Evolutionary conservation across 1,140 invertebrate species (phyloP).

Genomic region (Atta cephalotes): DNA sequence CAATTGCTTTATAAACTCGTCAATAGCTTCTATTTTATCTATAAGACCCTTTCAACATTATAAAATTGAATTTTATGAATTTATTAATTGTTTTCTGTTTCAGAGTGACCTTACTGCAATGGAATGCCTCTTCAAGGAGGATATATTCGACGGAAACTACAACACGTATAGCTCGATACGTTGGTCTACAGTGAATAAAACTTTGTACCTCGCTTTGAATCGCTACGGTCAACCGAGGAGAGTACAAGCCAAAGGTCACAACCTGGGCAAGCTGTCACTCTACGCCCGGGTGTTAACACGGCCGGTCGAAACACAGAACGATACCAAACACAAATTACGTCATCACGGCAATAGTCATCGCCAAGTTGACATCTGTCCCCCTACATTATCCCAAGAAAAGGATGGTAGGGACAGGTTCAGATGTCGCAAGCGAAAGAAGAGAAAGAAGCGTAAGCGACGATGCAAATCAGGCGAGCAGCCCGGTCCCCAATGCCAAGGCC

Average conservation of each 20-base stretch:
- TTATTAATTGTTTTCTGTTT: constrained; percentile 86
- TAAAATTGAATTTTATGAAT: not conserved
- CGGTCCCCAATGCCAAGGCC: constrained; percentile 76
- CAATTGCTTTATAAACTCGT: not conserved
- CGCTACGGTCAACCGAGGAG: constrained; percentile 90
- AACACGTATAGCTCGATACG: constrained; percentile 93
- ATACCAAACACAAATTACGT: constrained; percentile 79
- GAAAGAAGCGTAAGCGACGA: constrained; percentile 79
- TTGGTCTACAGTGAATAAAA: constrained; percentile 90
- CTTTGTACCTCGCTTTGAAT: constrained; percentile 92
- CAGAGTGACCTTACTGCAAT: constrained; percentile 87
- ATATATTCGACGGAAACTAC: constrained; percentile 90
- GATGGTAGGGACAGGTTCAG: constrained; percentile 79
- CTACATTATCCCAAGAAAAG: constrained; percentile 74
- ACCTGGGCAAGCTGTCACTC: constrained; percentile 90
- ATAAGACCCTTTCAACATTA: not conserved
- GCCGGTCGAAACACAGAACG: not conserved
- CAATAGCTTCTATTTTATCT: not conserved
- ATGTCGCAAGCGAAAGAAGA: constrained; percentile 81
- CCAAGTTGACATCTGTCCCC: constrained; percentile 76
- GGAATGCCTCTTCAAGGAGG: constrained; percentile 95
- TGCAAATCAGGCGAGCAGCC: constrained; percentile 76
- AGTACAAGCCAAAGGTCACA: constrained; percentile 89
- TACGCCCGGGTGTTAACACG: constrained; percentile 91
- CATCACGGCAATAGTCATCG: constrained; percentile 78